Conservation (phyloP, 1,140 invertebrate species). For the Hestina assimilis region DNA sequence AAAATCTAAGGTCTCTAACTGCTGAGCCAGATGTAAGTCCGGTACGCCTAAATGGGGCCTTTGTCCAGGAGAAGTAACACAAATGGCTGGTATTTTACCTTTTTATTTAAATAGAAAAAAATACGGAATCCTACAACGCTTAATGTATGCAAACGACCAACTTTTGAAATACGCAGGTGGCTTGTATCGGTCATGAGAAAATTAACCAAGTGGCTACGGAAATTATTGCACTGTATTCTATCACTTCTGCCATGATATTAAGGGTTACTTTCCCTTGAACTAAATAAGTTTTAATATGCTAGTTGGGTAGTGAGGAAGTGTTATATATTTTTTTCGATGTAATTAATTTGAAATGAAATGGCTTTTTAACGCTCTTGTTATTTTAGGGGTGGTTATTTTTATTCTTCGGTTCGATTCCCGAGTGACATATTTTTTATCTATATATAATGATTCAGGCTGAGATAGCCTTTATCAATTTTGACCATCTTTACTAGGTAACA, state of each 20-base stretch:
- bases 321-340: constrained; percentile 27
- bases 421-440: constrained; percentile 10
- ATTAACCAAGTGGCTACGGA: background rate
- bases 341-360: constrained; percentile 29
- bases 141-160: constrained; percentile 31
- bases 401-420: constrained; percentile 15
- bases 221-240: background rate
- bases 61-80: no score
- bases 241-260: background rate
- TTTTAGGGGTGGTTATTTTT: constrained; percentile 16
- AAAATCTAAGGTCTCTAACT: no score
- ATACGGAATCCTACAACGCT: constrained; percentile 11
- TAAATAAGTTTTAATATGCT: background rate
- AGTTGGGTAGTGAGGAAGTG: constrained; percentile 9
- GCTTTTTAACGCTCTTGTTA: constrained; percentile 25
- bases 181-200: constrained; percentile 19
- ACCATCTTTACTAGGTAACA: no score
- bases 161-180: constrained; percentile 29
- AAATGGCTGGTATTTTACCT: no score
- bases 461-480: no score
- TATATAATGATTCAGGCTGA: background rate
- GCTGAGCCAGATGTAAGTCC: no score
- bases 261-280: background rate
- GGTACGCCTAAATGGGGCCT: no score
- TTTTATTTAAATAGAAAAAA: background rate